Evolutionary conservation across 2,888 invertebrate genomes (phyloP).

Genomic region (Pyrocoelia pectoralis): DNA sequence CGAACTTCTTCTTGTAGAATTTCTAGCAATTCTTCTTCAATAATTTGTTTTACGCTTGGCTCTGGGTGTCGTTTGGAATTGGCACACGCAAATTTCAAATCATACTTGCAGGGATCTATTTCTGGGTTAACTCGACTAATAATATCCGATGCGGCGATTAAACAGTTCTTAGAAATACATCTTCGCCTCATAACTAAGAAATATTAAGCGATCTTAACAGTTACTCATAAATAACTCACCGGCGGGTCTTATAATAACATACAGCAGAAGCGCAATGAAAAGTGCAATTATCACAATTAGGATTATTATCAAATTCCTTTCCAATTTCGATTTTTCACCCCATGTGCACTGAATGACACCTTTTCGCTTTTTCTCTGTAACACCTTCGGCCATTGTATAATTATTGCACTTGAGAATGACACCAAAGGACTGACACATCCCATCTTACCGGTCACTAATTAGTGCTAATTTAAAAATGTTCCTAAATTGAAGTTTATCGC

Average conservation of each 20-base stretch:
- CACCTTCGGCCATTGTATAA: slow-evolving; percentile 2
- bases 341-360: neutral
- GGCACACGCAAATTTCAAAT: slow-evolving; percentile 56
- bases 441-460: neutral
- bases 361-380: neutral
- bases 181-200: slow-evolving; percentile 13
- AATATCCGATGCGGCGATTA: slow-evolving; percentile 68
- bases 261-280: slow-evolving; percentile 12
- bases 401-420: neutral
- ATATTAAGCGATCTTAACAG: neutral
- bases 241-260: slow-evolving; percentile 16
- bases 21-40: slow-evolving; percentile 13
- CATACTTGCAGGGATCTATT: slow-evolving; percentile 79
- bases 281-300: neutral
- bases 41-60: neutral
- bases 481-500: neutral
- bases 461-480: neutral
- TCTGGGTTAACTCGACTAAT: slow-evolving; percentile 70
- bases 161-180: slow-evolving; percentile 11
- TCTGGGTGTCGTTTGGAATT: slow-evolving; percentile 6
- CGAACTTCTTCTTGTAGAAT: slow-evolving; percentile 15
- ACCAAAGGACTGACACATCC: neutral
- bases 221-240: slow-evolving; percentile 12
- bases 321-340: slow-evolving; percentile 20
- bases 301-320: slow-evolving; percentile 12